Evolutionary conservation across 2,797 vertebrate genomes (phyloP), one percentile per base, ranked within the genome.

Genomic region (Lagocephalus sceleratus): DNA sequence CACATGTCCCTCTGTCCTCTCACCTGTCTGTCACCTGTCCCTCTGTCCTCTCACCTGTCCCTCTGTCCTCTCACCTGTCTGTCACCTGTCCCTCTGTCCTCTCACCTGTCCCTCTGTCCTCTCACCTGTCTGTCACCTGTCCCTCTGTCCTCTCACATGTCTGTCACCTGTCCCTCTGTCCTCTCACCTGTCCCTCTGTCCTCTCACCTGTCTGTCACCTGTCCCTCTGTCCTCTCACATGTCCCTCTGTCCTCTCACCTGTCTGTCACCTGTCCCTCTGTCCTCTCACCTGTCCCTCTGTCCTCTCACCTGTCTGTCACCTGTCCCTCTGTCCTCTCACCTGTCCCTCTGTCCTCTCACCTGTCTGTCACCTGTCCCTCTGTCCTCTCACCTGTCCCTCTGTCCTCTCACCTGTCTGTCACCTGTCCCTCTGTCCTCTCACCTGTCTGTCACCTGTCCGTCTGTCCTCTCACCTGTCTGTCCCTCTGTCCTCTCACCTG

Each of bases 311-410:
- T n/a, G n/a, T n/a, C n/a, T n/a, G n/a, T n/a, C n/a, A n/a, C n/a
- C 3, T 21, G 8, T 20, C 1, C 57, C 57, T 60, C 63, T 19
- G n/a, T n/a, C n/a, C n/a, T n/a, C n/a, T n/a, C n/a, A n/a, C n/a
- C n/a, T n/a, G n/a, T n/a, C n/a, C n/a, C n/a, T 5, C 16, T n/a
- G 47, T 32, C 21, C n/a, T n/a, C n/a, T n/a, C 21, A 6, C 8
- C 29, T 20, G 19, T 20, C 26, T 29, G 26, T 11, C n/a, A n/a
- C n/a, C n/a, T n/a, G n/a, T n/a, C n/a, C n/a, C n/a, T n/a, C n/a
- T n/a, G n/a, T n/a, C n/a, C n/a, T n/a, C n/a, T n/a, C n/a, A n/a
- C n/a, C n/a, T n/a, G n/a, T n/a, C n/a, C n/a, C n/a, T n/a, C n/a
- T n/a, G n/a, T n/a, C n/a, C n/a, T n/a, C 26, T 26, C 3, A 29